Evolutionary conservation across 2,797 vertebrate species (phyloP).

Genomic region (Petrocephalus schoutedeni): DNA sequence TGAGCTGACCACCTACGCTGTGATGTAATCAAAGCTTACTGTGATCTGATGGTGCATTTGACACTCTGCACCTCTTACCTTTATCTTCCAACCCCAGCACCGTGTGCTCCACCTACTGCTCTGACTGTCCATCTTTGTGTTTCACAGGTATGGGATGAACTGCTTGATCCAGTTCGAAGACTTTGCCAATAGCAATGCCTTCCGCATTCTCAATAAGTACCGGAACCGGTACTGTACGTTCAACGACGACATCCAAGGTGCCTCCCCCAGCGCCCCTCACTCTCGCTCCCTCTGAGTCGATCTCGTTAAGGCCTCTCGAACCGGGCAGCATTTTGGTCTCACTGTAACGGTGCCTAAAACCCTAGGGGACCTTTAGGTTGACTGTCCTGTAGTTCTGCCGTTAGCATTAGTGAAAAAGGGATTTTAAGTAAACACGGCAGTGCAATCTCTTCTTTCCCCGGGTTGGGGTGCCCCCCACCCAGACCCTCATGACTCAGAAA

Average conservation of each 20-base stretch:
- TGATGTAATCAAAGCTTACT: background rate
- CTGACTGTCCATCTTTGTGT: constrained; percentile 1
- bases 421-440: background rate
- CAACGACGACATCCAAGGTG: constrained; percentile 98
- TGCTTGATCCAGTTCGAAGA: constrained; percentile 98
- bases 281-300: background rate
- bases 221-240: constrained; percentile 87
- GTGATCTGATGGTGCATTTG: background rate
- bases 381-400: background rate
- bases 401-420: background rate
- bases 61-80: background rate
- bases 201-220: constrained; percentile 92
- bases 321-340: background rate
- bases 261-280: constrained; percentile 6
- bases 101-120: background rate
- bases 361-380: background rate
- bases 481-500: background rate
- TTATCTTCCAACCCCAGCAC: background rate
- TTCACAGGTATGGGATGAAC: constrained; percentile 84
- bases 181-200: constrained; percentile 93
- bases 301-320: background rate
- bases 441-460: background rate
- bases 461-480: background rate
- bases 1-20: background rate
- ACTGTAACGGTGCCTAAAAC: background rate